Conservation (phyloP, 2,888 invertebrate species). For the Scaptomyza tumidula region DNA sequence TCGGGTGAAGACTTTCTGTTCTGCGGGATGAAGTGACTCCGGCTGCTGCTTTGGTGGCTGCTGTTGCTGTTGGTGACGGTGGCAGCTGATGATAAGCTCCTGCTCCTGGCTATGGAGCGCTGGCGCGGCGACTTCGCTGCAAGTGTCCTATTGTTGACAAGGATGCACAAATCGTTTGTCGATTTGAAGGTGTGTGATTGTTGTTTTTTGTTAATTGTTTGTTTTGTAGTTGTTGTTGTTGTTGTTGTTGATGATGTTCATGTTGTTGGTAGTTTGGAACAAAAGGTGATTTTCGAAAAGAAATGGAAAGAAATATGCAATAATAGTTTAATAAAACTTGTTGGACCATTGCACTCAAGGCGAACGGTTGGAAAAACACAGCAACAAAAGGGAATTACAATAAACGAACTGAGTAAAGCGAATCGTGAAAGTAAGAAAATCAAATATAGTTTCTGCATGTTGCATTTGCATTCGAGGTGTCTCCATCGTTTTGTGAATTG, state of each 20-base stretch:
- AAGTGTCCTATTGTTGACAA: conserved; percentile 74
- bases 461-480: conserved; percentile 35
- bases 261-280: conserved; percentile 50
- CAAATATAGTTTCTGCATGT: conserved; percentile 37
- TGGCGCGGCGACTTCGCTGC: conserved; percentile 71
- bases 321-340: conserved; percentile 52
- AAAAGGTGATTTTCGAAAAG: conserved; percentile 65
- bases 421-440: conserved; percentile 51
- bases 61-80: conserved; percentile 49
- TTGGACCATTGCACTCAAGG: conserved; percentile 22
- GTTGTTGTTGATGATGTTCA: conserved; percentile 25
- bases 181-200: conserved; percentile 34
- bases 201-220: conserved; percentile 32
- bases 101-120: conserved; percentile 74
- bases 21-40: conserved; percentile 44
- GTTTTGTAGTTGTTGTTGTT: conserved; percentile 34
- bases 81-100: conserved; percentile 81
- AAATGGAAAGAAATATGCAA: conserved; percentile 75
- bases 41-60: conserved; percentile 31
- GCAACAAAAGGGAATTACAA: conserved; percentile 68
- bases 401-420: conserved; percentile 61
- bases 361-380: conserved; percentile 53
- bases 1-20: conserved; percentile 79
- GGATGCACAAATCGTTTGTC: conserved; percentile 29
- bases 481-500: conserved; percentile 20